Percentiles rank a stretch among this genome's conserved stretches.
These are phyloP conservation scores for Rhodinocichla rosea DNA, from an alignment of 2,113 vertebrate species.

Conservation along the genomic window DNA sequence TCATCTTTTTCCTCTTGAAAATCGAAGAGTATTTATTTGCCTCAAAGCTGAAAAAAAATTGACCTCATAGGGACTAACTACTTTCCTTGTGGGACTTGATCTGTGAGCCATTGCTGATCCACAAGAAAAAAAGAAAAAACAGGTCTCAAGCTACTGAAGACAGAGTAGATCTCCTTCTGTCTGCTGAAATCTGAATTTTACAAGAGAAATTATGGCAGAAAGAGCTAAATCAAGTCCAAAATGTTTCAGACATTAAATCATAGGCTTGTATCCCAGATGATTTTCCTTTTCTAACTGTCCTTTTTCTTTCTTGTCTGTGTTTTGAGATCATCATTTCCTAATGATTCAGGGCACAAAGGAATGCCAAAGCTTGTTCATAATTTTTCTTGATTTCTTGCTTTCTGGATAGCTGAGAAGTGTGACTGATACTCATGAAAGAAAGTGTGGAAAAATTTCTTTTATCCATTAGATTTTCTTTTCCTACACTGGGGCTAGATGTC, in stretches of 20 bases:
- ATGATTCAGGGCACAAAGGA: not conserved
- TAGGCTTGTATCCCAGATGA: not conserved
- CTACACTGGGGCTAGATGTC: not conserved
- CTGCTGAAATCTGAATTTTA: not conserved
- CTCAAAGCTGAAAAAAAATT: not conserved
- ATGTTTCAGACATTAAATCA: not conserved
- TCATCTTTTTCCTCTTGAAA: not conserved
- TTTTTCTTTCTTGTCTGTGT: not conserved
- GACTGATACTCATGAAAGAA: not conserved
- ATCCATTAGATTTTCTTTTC: not conserved
- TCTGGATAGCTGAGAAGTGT: not conserved
- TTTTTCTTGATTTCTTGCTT: not conserved
- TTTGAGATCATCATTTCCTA: not conserved
- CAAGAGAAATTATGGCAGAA: not conserved
- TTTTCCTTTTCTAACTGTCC: not conserved
- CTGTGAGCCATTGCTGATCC: not conserved
- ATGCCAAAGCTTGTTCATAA: not conserved
- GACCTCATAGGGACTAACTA: not conserved
- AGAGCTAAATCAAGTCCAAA: not conserved
- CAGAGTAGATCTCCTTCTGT: not conserved
- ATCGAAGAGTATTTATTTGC: not conserved
- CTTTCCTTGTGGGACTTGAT: not conserved
- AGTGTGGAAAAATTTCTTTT: not conserved
- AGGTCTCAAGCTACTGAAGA: not conserved
- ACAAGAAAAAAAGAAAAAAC: not conserved